phyloP scores from a whole-genome alignment of 2,113 vertebrate species.

The crab-eating macaque (Macaca fascicularis) region DNA sequence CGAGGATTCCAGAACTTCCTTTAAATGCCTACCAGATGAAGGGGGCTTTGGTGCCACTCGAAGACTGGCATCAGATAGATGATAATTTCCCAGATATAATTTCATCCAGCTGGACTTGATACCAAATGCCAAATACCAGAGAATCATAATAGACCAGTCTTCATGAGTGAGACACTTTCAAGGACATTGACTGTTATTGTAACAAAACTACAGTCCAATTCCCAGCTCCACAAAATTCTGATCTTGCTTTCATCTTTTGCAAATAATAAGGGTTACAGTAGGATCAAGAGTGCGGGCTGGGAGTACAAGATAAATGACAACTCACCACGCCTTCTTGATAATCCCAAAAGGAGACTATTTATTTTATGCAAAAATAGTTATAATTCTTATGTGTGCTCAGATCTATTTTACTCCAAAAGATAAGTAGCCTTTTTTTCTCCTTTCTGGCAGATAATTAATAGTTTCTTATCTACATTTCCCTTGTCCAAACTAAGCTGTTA shows the following conservation, averaged over 20 bases:
- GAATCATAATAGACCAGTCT: not conserved
- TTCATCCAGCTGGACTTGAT: not conserved
- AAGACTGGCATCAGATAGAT: not conserved
- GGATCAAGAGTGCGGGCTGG: not conserved
- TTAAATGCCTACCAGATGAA: not conserved
- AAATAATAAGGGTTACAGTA: conserved; percentile 61
- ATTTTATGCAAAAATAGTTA: conserved; percentile 71
- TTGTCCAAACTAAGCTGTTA: conserved; percentile 54
- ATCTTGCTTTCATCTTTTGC: conserved; percentile 70
- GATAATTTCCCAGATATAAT: not conserved
- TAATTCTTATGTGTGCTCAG: conserved; percentile 53
- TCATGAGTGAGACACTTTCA: not conserved
- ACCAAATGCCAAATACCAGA: conserved; percentile 12
- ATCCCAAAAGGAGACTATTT: conserved; percentile 73
- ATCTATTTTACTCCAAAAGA: conserved; percentile 67
- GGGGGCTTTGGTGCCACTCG: not conserved
- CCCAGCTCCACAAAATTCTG: not conserved
- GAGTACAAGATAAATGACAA: conserved; percentile 76
- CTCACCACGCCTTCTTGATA: conserved; percentile 53
- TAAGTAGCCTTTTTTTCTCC: conserved; percentile 58
- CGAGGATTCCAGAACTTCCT: not conserved
- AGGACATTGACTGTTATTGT: conserved; percentile 34
- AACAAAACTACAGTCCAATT: not conserved
- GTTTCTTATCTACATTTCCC: conserved; percentile 74
- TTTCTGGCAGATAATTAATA: conserved; percentile 76